Evolutionary conservation across 1,140 invertebrate genomes (phyloP).

Genomic region (Drosophila fuyamai): DNA sequence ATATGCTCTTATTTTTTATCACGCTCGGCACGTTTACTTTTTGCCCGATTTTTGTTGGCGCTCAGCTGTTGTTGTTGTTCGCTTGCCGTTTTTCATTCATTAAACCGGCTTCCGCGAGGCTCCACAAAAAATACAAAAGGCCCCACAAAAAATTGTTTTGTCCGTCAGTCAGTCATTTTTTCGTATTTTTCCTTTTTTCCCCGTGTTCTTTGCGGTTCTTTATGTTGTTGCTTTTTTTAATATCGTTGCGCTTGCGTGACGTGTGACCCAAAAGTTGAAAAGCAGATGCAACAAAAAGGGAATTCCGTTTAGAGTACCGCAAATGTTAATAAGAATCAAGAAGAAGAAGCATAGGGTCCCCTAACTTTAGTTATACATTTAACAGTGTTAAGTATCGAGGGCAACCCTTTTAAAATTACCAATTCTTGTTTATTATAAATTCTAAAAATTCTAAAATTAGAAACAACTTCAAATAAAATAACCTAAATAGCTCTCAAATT

Average conservation of each 20-base stretch:
- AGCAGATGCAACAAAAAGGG: slow-evolving; percentile 62
- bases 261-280: slow-evolving; percentile 73
- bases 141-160: slow-evolving; percentile 25
- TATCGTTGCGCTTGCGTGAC: slow-evolving; percentile 48
- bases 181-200: slow-evolving; percentile 34
- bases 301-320: slow-evolving; percentile 70
- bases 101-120: slow-evolving; percentile 78
- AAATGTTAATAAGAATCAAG: slow-evolving; percentile 7
- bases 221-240: slow-evolving; percentile 34
- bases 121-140: slow-evolving; percentile 36
- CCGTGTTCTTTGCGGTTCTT: slow-evolving; percentile 59
- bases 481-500: neutral
- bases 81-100: slow-evolving; percentile 71
- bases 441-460: neutral
- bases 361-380: neutral
- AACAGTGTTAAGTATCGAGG: too few species aligned
- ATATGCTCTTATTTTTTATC: slow-evolving; percentile 47
- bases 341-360: slow-evolving; percentile 3
- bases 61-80: slow-evolving; percentile 68
- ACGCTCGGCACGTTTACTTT: slow-evolving; percentile 71
- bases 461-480: neutral
- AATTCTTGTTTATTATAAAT: neutral
- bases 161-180: slow-evolving; percentile 42
- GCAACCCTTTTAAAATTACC: neutral
- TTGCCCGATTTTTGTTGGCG: slow-evolving; percentile 59